Evolutionary conservation across 92 coral and sea anemone genomes (phyloP).

Genomic region (Epizoanthus ramosus): DNA sequence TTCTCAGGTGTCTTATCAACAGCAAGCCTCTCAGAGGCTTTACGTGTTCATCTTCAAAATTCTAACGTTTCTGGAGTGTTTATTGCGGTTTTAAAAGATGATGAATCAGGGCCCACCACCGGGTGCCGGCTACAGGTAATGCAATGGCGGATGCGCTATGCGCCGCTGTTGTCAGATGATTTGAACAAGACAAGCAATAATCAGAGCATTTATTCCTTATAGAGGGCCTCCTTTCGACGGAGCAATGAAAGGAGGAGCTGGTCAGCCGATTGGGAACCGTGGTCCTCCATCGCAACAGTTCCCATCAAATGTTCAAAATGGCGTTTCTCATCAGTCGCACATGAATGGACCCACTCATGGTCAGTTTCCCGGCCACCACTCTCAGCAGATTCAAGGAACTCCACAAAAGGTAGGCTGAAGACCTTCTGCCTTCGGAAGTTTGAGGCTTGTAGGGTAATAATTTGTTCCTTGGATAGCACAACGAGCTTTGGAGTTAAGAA

Average conservation of each 20-base stretch:
- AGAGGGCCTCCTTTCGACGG: conserved; percentile 21
- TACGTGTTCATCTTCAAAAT: neutral
- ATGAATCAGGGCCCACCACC: conserved; percentile 46
- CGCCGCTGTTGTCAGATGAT: conserved; percentile 26
- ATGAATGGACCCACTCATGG: conserved; percentile 42
- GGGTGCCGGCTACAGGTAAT: conserved; percentile 41
- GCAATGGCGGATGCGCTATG: conserved; percentile 35
- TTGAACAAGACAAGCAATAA: conserved; percentile 6
- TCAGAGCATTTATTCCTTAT: neutral
- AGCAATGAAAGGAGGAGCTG: conserved; percentile 30
- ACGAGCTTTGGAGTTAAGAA: too few relatives aligned
- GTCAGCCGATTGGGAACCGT: conserved; percentile 30
- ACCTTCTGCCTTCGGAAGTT: neutral
- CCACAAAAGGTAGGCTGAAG: conserved; percentile 31
- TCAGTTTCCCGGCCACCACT: conserved; percentile 25
- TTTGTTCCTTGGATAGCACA: neutral
- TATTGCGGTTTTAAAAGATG: conserved; percentile 11
- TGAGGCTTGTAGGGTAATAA: neutral
- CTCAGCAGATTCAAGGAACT: conserved; percentile 39
- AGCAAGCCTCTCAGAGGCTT: neutral
- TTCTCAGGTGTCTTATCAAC: conserved; percentile 16
- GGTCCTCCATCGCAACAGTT: conserved; percentile 35
- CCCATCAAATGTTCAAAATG: conserved; percentile 38
- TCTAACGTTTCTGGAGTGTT: neutral
- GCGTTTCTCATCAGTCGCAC: conserved; percentile 39